Conservation (phyloP, 2,888 invertebrate genomes). For the Eupeodes latifasciatus region DNA sequence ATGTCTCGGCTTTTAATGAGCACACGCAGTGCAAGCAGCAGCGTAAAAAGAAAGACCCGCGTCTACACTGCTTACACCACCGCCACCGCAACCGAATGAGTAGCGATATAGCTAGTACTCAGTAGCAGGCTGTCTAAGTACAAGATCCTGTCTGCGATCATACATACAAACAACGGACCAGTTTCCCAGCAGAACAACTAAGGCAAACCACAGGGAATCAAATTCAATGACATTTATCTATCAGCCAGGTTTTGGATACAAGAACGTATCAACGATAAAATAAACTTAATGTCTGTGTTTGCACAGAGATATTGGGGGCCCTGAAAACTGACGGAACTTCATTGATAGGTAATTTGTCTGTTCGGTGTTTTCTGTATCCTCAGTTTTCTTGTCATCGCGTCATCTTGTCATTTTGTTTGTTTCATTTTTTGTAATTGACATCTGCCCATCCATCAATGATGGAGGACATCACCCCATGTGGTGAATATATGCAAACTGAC, state of each 20-base stretch:
- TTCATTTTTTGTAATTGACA: slow-evolving; percentile 55
- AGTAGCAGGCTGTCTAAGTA: slow-evolving; percentile 62
- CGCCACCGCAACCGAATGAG: neutral
- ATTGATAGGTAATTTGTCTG: slow-evolving; percentile 50
- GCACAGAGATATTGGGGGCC: neutral
- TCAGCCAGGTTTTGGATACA: slow-evolving; percentile 34
- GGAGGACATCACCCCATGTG: slow-evolving; percentile 56
- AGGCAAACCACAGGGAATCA: slow-evolving; percentile 35
- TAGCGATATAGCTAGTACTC: slow-evolving; percentile 37
- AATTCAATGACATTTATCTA: slow-evolving; percentile 56
- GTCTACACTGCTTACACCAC: neutral
- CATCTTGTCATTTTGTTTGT: slow-evolving; percentile 35
- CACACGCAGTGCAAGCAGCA: slow-evolving; percentile 67
- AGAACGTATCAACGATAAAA: neutral
- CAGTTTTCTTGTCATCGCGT: slow-evolving; percentile 48
- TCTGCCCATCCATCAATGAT: slow-evolving; percentile 38
- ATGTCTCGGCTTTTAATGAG: slow-evolving; percentile 77
- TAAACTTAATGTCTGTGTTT: slow-evolving; percentile 19
- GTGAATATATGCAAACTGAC: slow-evolving; percentile 66
- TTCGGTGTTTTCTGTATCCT: slow-evolving; percentile 42
- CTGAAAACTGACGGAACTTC: slow-evolving; percentile 45
- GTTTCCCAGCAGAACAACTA: slow-evolving; percentile 56
- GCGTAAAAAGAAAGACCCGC: slow-evolving; percentile 28
- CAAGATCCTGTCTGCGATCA: slow-evolving; percentile 68
- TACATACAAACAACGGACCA: slow-evolving; percentile 36